phyloP scores from a whole-genome alignment of 2,797 vertebrate species.

The Oreortyx pictus region DNA sequence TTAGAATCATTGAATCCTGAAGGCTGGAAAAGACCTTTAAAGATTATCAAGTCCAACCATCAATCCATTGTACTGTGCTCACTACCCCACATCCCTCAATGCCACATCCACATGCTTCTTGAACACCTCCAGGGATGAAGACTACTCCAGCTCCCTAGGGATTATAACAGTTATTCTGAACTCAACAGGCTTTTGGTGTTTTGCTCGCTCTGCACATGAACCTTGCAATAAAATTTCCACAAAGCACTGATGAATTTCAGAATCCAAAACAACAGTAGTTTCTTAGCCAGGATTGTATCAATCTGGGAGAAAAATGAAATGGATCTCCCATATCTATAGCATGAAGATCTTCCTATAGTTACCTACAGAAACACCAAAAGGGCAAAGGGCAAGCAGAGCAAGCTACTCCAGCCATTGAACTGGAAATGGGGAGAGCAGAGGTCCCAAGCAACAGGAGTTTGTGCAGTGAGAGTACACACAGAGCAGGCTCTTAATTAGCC shows the following conservation, averaged over 20 bases:
- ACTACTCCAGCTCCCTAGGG: too few species aligned
- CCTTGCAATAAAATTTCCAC: not conserved
- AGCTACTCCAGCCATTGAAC: not conserved
- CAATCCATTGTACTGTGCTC: too few species aligned
- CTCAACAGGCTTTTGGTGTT: not conserved
- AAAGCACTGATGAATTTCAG: not conserved
- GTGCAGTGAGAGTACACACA: accelerated
- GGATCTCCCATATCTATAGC: not conserved
- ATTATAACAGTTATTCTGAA: not conserved
- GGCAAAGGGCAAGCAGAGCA: accelerated
- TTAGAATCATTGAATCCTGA: too few species aligned
- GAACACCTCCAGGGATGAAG: too few species aligned
- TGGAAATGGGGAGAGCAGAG: accelerated
- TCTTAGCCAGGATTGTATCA: not conserved
- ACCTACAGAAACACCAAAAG: not conserved
- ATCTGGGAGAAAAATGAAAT: not conserved
- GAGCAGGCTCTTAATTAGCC: accelerated
- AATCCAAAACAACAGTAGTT: not conserved
- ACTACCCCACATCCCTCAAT: too few species aligned
- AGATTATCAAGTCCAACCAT: too few species aligned
- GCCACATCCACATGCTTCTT: too few species aligned
- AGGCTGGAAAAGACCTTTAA: too few species aligned
- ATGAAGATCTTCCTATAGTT: not conserved
- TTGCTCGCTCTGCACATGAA: not conserved
- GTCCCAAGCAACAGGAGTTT: not conserved